Evolutionary conservation across 2,113 vertebrate genomes (phyloP).

Genomic region (Erythrolamprus reginae): DNA sequence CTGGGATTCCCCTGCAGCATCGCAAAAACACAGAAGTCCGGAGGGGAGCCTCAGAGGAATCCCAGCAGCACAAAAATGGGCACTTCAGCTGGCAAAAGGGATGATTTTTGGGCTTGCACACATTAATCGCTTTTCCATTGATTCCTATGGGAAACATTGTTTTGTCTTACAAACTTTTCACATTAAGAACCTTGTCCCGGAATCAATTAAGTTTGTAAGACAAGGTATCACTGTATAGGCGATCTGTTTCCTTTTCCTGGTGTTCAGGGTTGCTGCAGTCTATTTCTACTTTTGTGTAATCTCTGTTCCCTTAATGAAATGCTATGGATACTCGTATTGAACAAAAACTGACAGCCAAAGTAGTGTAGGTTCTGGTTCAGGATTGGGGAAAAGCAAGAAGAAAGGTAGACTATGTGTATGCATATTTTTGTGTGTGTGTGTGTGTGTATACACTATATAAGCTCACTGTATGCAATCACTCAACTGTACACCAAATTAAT

Average conservation of each 20-base stretch:
- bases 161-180: too few relatives aligned
- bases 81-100: too few relatives aligned
- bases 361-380: not conserved
- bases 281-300: not conserved
- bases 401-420: not conserved
- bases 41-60: too few relatives aligned
- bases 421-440: not conserved
- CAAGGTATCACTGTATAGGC: not conserved
- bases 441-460: not conserved
- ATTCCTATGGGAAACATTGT: too few relatives aligned
- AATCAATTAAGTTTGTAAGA: too few relatives aligned
- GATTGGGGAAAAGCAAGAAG: not conserved
- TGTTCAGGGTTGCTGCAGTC: not conserved
- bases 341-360: not conserved
- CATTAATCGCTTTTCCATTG: too few relatives aligned
- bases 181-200: too few relatives aligned
- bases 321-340: not conserved
- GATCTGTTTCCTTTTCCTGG: not conserved
- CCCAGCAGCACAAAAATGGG: too few relatives aligned
- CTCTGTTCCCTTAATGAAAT: slow-evolving; percentile 16
- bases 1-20: too few relatives aligned
- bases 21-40: too few relatives aligned
- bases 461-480: not conserved
- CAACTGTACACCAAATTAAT: not conserved
- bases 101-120: too few relatives aligned